phyloP scores from a whole-genome alignment of 2,797 vertebrate genomes.

The Tapera naevia region DNA sequence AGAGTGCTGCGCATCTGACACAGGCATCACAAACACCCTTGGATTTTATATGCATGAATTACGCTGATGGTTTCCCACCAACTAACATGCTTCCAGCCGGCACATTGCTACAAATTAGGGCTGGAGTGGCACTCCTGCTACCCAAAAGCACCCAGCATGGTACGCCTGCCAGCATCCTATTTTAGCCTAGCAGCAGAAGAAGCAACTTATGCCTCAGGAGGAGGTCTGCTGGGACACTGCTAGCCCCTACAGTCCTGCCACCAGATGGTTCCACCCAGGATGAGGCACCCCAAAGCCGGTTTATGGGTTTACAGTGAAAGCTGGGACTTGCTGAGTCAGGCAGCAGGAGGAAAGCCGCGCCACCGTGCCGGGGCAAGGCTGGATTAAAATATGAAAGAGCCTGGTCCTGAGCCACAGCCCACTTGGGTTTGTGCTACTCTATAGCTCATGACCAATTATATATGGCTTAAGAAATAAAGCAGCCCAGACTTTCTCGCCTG shows the following conservation, averaged over 20 bases:
- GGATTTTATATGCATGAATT: background rate
- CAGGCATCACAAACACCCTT: background rate
- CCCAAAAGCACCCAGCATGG: accelerated
- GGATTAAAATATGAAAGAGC: constrained; percentile 44
- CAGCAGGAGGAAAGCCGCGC: background rate
- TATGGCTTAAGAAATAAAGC: constrained; percentile 14
- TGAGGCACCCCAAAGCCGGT: background rate
- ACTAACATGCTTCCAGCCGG: background rate
- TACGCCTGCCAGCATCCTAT: background rate
- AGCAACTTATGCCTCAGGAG: background rate
- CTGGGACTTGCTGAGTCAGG: constrained; percentile 8
- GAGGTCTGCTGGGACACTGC: background rate
- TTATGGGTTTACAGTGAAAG: background rate
- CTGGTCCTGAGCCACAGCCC: background rate
- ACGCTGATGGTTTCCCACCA: background rate
- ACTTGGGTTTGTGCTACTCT: background rate
- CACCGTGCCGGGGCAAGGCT: background rate
- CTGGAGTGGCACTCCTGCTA: background rate
- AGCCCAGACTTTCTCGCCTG: background rate
- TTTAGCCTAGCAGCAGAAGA: accelerated
- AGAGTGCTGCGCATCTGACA: background rate
- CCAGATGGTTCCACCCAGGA: accelerated
- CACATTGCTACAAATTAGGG: background rate
- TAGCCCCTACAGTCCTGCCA: background rate
- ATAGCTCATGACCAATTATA: background rate